Evolutionary conservation across 2,113 vertebrate species (phyloP), one percentile per base, ranked within the genome.

Genomic region (Actenoides hombroni): DNA sequence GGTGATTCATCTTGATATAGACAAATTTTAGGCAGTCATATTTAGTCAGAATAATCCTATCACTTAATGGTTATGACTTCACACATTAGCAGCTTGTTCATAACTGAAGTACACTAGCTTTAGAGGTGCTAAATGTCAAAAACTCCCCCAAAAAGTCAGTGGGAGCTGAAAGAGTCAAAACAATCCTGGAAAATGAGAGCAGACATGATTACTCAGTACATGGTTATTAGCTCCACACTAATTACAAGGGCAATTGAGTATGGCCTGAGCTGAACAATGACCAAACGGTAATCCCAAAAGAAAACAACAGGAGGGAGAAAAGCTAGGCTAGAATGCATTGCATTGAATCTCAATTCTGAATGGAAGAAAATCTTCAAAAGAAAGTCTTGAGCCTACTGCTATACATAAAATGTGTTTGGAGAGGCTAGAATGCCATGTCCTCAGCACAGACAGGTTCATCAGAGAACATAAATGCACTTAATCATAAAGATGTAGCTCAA

Each of bases 291-390:
- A 97, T 96, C 95, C 89, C 90, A 83, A 92, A 95, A 84, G 95
- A 95, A 97, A 97, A 96, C 89, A 94, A 88, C 59, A 89, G 76
- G 6, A 40, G 74, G 83, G 51, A 97, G 86, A 95, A 96, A 96
- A 95, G 89, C 76, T 39, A 81, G 92, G 64, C 93, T 87, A 86
- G 89, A 96, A 91, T 87, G 91, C 89, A 64, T 5, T 85, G 86
- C 91, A 86, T 2, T 94, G 64, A 95, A 77, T 91, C 86, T 48
- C 68, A 56, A 29, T 83, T 39, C 73, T 77, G 91, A 96, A 83
- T n/a, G 86, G 70, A 77, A 92, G 68, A 69, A 90, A 85, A 83
- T 70, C 89, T 94, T 96, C 93, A 96, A 94, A 96, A 77, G 88
- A 18, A 70, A 81, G 54, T 20, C 83, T 31, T 28, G 59, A 94